Evolutionary conservation across 2,797 vertebrate genomes (phyloP).

Genomic region (Thalassophryne amazonica): DNA sequence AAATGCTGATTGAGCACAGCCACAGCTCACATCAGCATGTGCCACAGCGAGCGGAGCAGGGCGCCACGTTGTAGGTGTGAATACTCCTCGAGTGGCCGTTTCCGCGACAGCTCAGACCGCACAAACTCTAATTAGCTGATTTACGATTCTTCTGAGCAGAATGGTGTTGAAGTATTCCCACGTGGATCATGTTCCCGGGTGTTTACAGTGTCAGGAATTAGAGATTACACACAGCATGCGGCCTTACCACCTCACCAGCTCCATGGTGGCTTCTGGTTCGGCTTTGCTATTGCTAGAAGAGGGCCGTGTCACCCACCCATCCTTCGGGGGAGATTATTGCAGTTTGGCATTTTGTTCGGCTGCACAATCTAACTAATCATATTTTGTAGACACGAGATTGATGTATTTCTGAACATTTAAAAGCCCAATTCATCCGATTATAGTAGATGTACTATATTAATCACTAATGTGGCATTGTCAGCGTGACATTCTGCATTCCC

Average conservation of each 20-base stretch:
- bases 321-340: constrained; percentile 4
- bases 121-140: constrained; percentile 56
- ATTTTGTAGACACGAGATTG: constrained; percentile 38
- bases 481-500: constrained; percentile 52
- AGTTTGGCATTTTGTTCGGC: constrained; percentile 17
- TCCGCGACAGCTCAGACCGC: too few species aligned
- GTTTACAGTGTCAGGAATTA: constrained; percentile 51
- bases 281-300: constrained; percentile 6
- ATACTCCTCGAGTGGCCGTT: too few species aligned
- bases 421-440: constrained; percentile 34
- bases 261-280: constrained; percentile 4
- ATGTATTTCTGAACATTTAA: constrained; percentile 35
- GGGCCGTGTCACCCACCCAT: constrained; percentile 1
- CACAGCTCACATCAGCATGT: constrained; percentile 52
- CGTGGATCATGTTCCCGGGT: constrained; percentile 34
- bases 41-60: constrained; percentile 36
- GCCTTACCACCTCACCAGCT: constrained; percentile 28
- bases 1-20: constrained; percentile 61
- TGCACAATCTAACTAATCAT: constrained; percentile 6
- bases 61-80: too few species aligned
- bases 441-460: constrained; percentile 46
- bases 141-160: constrained; percentile 37
- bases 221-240: constrained; percentile 50
- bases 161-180: constrained; percentile 28
- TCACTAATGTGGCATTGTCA: constrained; percentile 55